Evolutionary conservation across 2,113 vertebrate genomes (phyloP).

Genomic region (Stigmatopora nigra): DNA sequence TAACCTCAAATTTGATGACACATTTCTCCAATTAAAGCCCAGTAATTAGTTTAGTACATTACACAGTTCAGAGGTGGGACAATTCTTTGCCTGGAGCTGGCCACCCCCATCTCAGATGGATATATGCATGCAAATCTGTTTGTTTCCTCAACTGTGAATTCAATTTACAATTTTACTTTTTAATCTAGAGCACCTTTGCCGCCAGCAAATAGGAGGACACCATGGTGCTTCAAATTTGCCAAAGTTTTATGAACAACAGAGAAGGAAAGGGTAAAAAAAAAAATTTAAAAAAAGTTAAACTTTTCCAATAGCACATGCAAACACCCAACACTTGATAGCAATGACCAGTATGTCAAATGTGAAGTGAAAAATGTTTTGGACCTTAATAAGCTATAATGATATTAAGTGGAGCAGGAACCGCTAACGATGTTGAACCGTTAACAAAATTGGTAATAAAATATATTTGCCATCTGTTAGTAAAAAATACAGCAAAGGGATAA

Average conservation of each 20-base stretch:
- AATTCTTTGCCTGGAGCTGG: slow-evolving; percentile 67
- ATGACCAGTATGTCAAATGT: slow-evolving; percentile 14
- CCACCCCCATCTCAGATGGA: slow-evolving; percentile 60
- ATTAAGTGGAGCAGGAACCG: background rate
- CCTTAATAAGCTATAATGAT: slow-evolving; percentile 17
- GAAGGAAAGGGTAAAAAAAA: slow-evolving; percentile 38
- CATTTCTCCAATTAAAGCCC: slow-evolving; percentile 57
- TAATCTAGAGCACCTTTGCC: slow-evolving; percentile 73
- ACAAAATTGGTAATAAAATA: background rate
- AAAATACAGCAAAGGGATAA: too few relatives aligned
- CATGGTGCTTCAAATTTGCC: slow-evolving; percentile 33
- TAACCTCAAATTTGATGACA: slow-evolving; percentile 58
- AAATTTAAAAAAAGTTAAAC: slow-evolving; percentile 9
- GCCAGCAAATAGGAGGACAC: slow-evolving; percentile 60
- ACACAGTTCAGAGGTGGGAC: slow-evolving; percentile 60
- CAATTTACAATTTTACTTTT: slow-evolving; percentile 69
- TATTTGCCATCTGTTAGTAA: background rate
- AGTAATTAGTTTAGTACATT: slow-evolving; percentile 67
- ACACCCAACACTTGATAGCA: slow-evolving; percentile 1
- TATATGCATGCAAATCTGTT: slow-evolving; percentile 68
- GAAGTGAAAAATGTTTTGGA: slow-evolving; percentile 27
- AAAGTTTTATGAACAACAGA: slow-evolving; percentile 47
- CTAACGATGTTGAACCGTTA: background rate
- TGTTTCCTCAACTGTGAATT: slow-evolving; percentile 76
- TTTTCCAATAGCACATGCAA: too few relatives aligned